phyloP scores from a whole-genome alignment of 2,888 invertebrate species.

The Idaea dimidiata region DNA sequence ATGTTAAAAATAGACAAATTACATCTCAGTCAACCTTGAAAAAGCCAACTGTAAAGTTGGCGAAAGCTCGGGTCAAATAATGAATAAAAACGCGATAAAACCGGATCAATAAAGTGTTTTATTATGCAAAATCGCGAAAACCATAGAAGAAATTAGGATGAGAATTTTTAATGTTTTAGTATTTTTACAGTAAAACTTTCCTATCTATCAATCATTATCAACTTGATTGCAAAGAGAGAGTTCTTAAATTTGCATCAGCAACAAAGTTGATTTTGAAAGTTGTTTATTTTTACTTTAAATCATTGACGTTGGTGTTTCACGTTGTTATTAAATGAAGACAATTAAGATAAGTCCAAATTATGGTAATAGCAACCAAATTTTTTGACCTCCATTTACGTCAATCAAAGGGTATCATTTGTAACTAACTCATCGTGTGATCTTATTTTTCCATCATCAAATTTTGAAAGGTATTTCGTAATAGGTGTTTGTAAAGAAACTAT shows the following conservation, averaged over 20 bases:
- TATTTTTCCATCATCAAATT: constrained; percentile 3
- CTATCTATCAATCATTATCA: neutral
- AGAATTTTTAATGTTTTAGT: neutral
- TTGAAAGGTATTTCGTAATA: constrained; percentile 2
- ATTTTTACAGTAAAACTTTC: neutral
- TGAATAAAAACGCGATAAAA: no score
- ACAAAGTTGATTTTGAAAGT: neutral
- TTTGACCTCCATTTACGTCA: constrained; percentile 55
- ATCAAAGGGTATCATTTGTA: constrained; percentile 45
- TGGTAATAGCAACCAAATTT: constrained; percentile 37
- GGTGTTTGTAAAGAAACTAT: constrained; percentile 2
- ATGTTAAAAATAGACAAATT: no score
- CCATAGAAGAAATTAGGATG: no score
- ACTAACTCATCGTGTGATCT: neutral
- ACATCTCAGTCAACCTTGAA: no score
- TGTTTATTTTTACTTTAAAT: constrained; percentile 16
- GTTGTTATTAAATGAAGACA: constrained; percentile 31
- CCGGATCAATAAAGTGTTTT: no score
- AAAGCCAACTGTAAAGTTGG: no score
- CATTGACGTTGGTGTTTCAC: constrained; percentile 24
- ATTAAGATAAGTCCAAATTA: constrained; percentile 30
- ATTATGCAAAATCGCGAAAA: no score
- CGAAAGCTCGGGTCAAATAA: no score
- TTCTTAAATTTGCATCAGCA: constrained; percentile 15
- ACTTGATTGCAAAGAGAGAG: constrained; percentile 24